Evolutionary conservation across 1,140 invertebrate species (phyloP).

Genomic region (Agrypnia vestita): DNA sequence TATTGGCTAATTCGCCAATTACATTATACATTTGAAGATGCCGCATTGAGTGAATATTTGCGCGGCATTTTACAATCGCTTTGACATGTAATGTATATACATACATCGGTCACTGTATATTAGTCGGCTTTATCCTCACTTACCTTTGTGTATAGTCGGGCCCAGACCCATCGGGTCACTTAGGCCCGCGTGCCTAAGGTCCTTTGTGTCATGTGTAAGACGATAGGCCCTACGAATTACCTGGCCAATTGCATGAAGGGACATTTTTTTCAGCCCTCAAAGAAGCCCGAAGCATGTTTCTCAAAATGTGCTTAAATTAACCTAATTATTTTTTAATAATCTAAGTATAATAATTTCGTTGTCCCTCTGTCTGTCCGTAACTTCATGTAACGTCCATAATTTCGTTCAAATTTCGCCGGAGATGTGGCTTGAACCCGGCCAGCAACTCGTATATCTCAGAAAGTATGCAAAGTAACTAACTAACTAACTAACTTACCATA

Average conservation of each 20-base stretch:
- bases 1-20: no score
- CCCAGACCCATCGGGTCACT: background rate
- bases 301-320: background rate
- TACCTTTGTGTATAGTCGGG: background rate
- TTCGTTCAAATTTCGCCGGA: no score
- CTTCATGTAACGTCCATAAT: no score
- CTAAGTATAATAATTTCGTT: no score
- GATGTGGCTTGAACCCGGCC: no score
- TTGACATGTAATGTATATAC: background rate
- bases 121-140: background rate
- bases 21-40: no score
- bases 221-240: constrained; percentile 13
- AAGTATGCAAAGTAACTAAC: no score
- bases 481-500: no score
- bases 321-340: no score
- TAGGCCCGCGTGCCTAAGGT: background rate
- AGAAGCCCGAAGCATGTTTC: background rate
- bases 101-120: constrained; percentile 1
- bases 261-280: constrained; percentile 1
- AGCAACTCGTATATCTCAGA: no score
- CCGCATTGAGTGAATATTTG: background rate
- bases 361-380: no score
- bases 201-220: constrained; percentile 10
- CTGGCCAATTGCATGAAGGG: constrained; percentile 39
- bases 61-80: constrained; percentile 11